phyloP scores from a whole-genome alignment of 2,797 vertebrate species.

The Propithecus deckenii region DNA sequence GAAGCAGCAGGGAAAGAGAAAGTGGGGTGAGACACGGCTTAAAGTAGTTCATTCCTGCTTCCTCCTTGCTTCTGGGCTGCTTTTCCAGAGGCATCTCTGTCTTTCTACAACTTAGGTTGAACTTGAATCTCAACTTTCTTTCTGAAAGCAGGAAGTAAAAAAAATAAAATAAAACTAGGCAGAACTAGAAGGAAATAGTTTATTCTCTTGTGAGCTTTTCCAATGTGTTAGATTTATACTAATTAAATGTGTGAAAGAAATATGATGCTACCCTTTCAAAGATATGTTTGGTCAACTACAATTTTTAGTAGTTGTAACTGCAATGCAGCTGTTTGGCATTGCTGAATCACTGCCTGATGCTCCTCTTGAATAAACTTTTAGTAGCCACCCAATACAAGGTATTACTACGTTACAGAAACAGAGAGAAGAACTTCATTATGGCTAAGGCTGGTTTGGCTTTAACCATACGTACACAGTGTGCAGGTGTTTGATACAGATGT shows the following conservation, averaged over 20 bases:
- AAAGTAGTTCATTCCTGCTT: not conserved
- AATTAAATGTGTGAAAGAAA: conserved; percentile 82
- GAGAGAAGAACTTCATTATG: conserved; percentile 78
- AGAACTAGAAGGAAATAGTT: conserved; percentile 65
- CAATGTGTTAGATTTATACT: conserved; percentile 76
- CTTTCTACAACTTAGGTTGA: not conserved
- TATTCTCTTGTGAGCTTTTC: conserved; percentile 58
- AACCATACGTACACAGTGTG: conserved; percentile 75
- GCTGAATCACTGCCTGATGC: conserved; percentile 80
- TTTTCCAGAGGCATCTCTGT: not conserved
- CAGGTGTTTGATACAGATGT: conserved; percentile 70
- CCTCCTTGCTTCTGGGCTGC: not conserved
- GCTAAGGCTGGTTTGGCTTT: conserved; percentile 77
- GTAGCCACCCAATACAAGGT: conserved; percentile 76
- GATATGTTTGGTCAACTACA: conserved; percentile 81
- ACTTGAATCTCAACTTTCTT: conserved; percentile 52
- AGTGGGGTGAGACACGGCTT: not conserved
- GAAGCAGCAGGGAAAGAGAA: not conserved
- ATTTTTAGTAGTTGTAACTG: conserved; percentile 81
- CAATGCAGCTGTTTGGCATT: conserved; percentile 80
- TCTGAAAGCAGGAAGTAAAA: conserved; percentile 72
- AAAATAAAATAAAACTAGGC: conserved; percentile 29
- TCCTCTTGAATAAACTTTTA: conserved; percentile 82
- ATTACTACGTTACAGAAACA: conserved; percentile 76
- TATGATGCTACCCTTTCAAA: conserved; percentile 79